Evolutionary conservation across 1,140 invertebrate species (phyloP).

Genomic region (Whitmania pigra): DNA sequence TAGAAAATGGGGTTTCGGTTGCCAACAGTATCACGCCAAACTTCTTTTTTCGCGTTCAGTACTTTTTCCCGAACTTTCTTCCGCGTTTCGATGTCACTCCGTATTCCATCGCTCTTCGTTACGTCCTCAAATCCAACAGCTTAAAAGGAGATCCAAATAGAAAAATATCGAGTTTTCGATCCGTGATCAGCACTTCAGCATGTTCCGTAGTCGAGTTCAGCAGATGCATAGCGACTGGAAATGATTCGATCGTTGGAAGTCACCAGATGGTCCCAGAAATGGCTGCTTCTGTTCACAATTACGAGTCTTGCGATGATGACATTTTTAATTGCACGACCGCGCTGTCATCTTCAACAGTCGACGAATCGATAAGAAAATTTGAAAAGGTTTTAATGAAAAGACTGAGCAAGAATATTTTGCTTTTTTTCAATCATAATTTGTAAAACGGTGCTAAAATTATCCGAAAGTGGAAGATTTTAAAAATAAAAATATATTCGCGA

Average conservation of each 20-base stretch:
- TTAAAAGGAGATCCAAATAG: neutral
- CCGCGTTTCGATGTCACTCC: slow-evolving; percentile 1
- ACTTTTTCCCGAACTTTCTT: neutral
- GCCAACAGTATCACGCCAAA: neutral
- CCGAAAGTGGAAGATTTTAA: too few species aligned
- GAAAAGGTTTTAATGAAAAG: neutral
- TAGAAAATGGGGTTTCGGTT: neutral
- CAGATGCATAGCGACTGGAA: neutral
- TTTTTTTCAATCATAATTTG: neutral
- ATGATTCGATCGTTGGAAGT: neutral
- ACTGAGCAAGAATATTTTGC: neutral
- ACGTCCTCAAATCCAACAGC: neutral
- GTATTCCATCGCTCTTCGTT: neutral
- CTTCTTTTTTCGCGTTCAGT: neutral
- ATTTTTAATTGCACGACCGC: neutral
- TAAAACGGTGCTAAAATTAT: neutral
- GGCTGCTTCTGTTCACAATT: neutral
- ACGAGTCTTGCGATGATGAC: neutral
- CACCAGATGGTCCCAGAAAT: neutral
- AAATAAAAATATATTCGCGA: too few species aligned
- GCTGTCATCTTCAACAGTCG: neutral
- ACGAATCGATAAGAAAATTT: neutral
- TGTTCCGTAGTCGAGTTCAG: neutral
- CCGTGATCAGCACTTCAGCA: neutral
- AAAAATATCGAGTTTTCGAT: neutral